Percentiles rank a stretch among this genome's conserved stretches.
These are phyloP conservation scores for Sebastolobus alascanus DNA, from an alignment of 2,797 vertebrate species.

Conservation along the genomic window DNA sequence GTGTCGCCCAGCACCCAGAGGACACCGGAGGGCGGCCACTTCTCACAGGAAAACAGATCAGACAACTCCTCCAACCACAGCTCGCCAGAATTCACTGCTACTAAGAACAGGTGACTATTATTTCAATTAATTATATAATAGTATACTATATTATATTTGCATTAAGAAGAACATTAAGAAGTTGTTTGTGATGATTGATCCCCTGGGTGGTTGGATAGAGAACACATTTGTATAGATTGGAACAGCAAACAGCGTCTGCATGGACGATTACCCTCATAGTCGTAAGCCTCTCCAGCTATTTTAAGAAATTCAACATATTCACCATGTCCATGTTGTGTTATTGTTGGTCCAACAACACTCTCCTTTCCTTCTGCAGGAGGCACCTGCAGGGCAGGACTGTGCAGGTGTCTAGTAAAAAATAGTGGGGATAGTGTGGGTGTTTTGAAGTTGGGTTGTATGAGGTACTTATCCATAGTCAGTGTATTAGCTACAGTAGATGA, in stretches of 20 bases:
- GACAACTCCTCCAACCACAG: conserved; percentile 94
- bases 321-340: background rate
- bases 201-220: background rate
- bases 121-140: background rate
- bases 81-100: conserved; percentile 92
- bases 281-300: background rate
- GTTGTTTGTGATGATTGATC: background rate
- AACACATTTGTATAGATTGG: background rate
- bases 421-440: too few species aligned
- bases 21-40: conserved; percentile 86
- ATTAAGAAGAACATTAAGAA: background rate
- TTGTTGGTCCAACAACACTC: background rate
- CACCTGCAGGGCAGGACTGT: background rate
- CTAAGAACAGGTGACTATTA: conserved; percentile 89
- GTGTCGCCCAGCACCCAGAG: conserved; percentile 90
- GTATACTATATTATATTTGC: background rate
- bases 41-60: conserved; percentile 90
- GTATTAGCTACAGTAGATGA: too few species aligned
- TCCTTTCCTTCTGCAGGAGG: background rate
- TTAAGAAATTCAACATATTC: background rate
- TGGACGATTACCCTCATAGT: background rate
- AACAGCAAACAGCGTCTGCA: background rate
- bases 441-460: too few species aligned
- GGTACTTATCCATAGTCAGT: too few species aligned
- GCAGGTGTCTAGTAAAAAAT: background rate